A percentile compares a stretch with the other conserved stretches of the same genome.
phyloP scores from a whole-genome alignment of 2,888 invertebrate species.

The Polyploca ridens region DNA sequence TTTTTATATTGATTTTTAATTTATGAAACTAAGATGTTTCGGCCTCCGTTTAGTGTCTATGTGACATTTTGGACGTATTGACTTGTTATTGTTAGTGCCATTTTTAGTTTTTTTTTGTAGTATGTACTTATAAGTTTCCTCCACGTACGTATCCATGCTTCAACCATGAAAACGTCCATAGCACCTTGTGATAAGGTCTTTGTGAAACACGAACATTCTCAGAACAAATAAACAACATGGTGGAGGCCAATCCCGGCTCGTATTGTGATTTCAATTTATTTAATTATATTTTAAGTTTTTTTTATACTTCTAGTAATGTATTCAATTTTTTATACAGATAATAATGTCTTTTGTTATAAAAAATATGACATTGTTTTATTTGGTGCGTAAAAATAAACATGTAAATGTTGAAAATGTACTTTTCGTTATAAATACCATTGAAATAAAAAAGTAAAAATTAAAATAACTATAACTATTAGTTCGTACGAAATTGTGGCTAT shows the following conservation, averaged over 20 bases:
- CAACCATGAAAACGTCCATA: neutral
- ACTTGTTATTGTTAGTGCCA: conserved; percentile 20
- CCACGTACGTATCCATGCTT: conserved; percentile 10
- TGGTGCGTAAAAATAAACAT: conserved; percentile 12
- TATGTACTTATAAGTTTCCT: conserved; percentile 13
- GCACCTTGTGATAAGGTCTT: neutral
- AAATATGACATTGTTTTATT: neutral
- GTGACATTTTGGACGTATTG: conserved; percentile 10
- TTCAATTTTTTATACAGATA: neutral
- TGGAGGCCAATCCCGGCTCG: conserved; percentile 10
- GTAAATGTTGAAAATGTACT: conserved; percentile 1
- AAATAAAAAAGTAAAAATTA: neutral
- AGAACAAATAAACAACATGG: conserved; percentile 8
- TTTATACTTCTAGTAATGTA: conserved; percentile 2
- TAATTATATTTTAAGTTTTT: conserved; percentile 14
- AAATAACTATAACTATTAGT: conserved; percentile 9
- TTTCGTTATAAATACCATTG: conserved; percentile 8
- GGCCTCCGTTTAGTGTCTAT: conserved; percentile 11
- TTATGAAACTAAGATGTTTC: conserved; percentile 10
- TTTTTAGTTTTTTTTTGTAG: conserved; percentile 13
- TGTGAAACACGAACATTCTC: neutral
- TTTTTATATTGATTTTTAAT: conserved; percentile 16
- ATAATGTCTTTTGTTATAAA: neutral
- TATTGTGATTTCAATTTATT: conserved; percentile 16
- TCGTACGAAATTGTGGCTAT: conserved; percentile 5